Conservation (phyloP, 2,113 vertebrate genomes). For the Solea solea region DNA sequence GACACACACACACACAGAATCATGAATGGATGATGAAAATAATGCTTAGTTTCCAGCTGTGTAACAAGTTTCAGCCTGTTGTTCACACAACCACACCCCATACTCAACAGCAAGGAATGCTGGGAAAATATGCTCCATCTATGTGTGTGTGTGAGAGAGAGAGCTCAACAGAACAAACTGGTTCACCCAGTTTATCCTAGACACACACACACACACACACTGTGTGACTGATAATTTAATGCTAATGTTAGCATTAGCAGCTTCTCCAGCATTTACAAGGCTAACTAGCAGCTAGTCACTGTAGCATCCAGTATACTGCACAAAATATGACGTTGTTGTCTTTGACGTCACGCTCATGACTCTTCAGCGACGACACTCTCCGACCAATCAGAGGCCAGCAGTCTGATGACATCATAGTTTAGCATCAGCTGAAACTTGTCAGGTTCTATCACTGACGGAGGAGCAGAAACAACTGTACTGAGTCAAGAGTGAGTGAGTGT, state of each 20-base stretch:
- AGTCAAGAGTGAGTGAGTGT: too few species aligned
- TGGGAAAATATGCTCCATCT: conserved; percentile 4
- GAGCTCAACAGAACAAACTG: background rate
- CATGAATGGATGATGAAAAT: too few species aligned
- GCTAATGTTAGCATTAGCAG: background rate
- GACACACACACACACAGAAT: background rate
- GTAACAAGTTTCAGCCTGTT: conserved; percentile 14
- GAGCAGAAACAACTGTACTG: too few species aligned
- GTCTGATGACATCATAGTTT: too few species aligned
- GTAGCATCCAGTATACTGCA: background rate
- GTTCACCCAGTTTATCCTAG: background rate
- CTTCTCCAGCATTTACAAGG: background rate
- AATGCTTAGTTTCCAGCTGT: background rate
- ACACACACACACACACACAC: background rate
- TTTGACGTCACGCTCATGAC: too few species aligned
- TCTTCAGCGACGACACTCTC: too few species aligned
- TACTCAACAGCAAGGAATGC: conserved; percentile 11
- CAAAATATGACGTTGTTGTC: too few species aligned
- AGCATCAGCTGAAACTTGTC: too few species aligned
- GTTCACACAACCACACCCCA: conserved; percentile 18
- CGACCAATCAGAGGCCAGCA: too few species aligned
- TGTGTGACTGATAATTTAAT: background rate
- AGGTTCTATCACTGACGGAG: too few species aligned
- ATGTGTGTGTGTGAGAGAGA: background rate
- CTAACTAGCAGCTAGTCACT: too few species aligned